Evolutionary conservation across 2,888 invertebrate genomes (phyloP).

Genomic region (Lithophane socia): DNA sequence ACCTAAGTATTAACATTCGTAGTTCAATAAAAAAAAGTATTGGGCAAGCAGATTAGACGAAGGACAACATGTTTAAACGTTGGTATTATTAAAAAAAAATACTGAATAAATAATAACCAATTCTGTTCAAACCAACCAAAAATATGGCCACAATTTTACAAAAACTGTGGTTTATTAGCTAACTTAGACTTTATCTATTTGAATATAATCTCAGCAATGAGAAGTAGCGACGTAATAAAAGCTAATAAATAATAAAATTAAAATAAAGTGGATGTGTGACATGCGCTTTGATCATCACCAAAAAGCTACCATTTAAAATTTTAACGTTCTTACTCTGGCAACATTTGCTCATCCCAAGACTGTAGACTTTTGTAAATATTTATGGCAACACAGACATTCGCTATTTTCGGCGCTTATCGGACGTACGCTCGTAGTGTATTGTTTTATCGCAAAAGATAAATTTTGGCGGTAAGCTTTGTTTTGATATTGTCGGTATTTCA

Average conservation of each 20-base stretch:
- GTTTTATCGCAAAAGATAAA: constrained; percentile 59
- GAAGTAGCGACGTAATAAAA: no score
- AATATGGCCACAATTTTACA: not conserved
- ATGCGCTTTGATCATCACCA: not conserved
- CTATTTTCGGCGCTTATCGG: constrained; percentile 46
- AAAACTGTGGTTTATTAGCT: no score
- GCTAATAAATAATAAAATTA: no score
- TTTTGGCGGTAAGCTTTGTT: constrained; percentile 71
- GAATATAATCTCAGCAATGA: no score
- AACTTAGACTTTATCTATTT: not conserved
- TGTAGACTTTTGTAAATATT: constrained; percentile 1
- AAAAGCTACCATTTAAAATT: constrained; percentile 36
- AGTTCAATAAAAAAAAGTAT: constrained; percentile 23
- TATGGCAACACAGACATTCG: constrained; percentile 67
- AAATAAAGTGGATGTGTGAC: not conserved
- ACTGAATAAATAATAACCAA: not conserved
- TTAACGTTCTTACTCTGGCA: not conserved
- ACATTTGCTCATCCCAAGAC: not conserved
- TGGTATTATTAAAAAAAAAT: not conserved
- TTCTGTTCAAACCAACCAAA: not conserved
- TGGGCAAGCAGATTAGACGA: constrained; percentile 31
- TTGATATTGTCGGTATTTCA: constrained; percentile 41
- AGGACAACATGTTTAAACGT: not conserved
- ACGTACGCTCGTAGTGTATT: constrained; percentile 52
- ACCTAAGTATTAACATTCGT: constrained; percentile 29